Evolutionary conservation across 1,140 invertebrate species (phyloP), one percentile per base, ranked within the genome.

Genomic region (Tetragnatha versicolor): DNA sequence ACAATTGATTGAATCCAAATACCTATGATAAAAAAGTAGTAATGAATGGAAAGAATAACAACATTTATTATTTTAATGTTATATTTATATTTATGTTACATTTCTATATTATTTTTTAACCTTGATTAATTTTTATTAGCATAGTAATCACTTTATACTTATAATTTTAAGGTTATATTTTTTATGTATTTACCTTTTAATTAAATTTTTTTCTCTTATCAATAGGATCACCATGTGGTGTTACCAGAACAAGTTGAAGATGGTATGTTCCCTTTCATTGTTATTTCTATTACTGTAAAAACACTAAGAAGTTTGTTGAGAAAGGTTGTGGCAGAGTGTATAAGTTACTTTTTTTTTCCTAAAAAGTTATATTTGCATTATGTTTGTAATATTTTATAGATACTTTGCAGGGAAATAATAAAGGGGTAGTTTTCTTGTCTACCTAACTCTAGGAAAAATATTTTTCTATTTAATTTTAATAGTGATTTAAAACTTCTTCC

Each of bases 161-260:
- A n/a, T n/a, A n/a, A n/a, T n/a, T n/a, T n/a, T n/a, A n/a, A n/a
- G n/a, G n/a, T n/a, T n/a, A n/a, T n/a, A n/a, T n/a, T n/a, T n/a
- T n/a, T n/a, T n/a, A 27, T 7, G 12, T 55, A 3, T 20, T 55
- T n/a, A 55, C 2, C 12, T 25, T 55, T 61, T 20, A 31, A 14
- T 9, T 14, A 7, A 39, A 12, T 65, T 33, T 37, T 1, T 37
- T n/a, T 58, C 47, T 25, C 45, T 60, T 60, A 17, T 33, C 47
- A 60, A 2, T 39, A 73, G 69, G 69, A 73, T 60, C 69, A 73
- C 69, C 69, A 73, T 45, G 69, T 73, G 69, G 69, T 73, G 53
- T 31, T 73, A 29, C 69, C 69, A 1, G 69, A 73, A 73, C 37
- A 60, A 45, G 69, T 73, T 12, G 69, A 73, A 45, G 69, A 73